Conservation (phyloP, 2,113 vertebrate species). For the Semnornis frantzii region DNA sequence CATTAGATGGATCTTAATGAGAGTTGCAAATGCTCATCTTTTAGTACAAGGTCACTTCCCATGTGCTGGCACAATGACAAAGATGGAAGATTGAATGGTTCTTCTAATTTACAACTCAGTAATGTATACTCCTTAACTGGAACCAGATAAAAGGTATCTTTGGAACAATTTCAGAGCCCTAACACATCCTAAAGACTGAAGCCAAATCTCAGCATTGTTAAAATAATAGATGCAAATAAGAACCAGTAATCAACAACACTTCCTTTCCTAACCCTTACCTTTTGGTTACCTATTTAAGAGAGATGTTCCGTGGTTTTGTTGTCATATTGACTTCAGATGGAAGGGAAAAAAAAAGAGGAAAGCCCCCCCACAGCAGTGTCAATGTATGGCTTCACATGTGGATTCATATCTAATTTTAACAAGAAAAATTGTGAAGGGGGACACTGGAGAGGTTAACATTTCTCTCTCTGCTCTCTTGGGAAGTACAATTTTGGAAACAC, state of each 20-base stretch:
- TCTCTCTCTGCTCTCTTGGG: not conserved
- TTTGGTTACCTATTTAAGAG: not conserved
- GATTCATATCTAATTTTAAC: not conserved
- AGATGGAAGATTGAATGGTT: conserved; percentile 34
- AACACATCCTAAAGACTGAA: not conserved
- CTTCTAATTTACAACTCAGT: conserved; percentile 36
- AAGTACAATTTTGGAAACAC: not conserved
- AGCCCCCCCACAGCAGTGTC: not conserved
- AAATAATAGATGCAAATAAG: conserved; percentile 18
- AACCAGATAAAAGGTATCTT: not conserved
- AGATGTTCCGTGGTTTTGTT: not conserved
- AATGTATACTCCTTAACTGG: not conserved
- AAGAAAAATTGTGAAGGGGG: not conserved
- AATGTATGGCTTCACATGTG: not conserved
- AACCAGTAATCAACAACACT: not conserved
- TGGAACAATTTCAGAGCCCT: not conserved
- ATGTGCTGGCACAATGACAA: conserved; percentile 49
- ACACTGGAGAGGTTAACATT: not conserved
- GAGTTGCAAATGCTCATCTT: conserved; percentile 51
- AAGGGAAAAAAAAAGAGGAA: not conserved
- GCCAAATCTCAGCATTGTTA: not conserved
- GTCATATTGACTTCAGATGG: not conserved
- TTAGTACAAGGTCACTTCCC: conserved; percentile 46
- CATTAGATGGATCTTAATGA: conserved; percentile 3
- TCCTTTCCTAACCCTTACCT: not conserved